Evolutionary conservation across 2,797 vertebrate species (phyloP).

Genomic region (Pseudomugil tenellus): DNA sequence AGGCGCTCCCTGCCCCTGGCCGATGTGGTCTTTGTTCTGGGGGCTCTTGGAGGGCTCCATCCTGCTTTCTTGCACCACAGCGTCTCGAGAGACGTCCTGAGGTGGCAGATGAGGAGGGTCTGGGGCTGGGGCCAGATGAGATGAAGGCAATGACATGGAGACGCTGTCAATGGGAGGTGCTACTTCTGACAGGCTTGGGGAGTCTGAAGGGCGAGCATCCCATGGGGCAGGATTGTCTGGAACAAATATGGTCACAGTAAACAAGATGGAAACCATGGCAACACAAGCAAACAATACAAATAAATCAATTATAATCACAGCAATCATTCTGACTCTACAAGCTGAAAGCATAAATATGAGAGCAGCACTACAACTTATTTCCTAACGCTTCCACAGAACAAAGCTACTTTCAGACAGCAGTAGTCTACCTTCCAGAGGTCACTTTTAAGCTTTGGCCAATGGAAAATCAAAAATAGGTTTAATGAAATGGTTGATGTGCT

Average conservation of each 20-base stretch:
- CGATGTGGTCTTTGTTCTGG: constrained; percentile 77
- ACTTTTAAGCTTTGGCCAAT: constrained; percentile 58
- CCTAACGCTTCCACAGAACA: constrained; percentile 33
- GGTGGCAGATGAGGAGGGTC: constrained; percentile 89
- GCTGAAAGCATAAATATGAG: constrained; percentile 40
- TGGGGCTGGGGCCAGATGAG: constrained; percentile 90
- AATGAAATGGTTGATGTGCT: constrained; percentile 76
- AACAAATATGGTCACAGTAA: constrained; percentile 54
- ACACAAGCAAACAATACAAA: constrained; percentile 25
- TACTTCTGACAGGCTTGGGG: constrained; percentile 98
- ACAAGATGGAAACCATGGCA: background rate
- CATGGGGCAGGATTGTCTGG: constrained; percentile 95
- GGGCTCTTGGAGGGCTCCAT: constrained; percentile 88
- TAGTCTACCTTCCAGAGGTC: constrained; percentile 59
- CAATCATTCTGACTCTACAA: constrained; percentile 40
- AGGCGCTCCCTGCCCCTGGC: constrained; percentile 76
- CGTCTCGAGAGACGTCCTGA: constrained; percentile 88
- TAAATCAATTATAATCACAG: constrained; percentile 35
- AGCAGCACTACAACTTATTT: constrained; percentile 37
- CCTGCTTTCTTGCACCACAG: constrained; percentile 85
- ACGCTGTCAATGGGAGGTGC: constrained; percentile 88
- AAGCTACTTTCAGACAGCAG: constrained; percentile 54
- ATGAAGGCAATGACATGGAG: constrained; percentile 92
- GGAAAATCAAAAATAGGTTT: constrained; percentile 71
- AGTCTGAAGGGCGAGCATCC: constrained; percentile 93